Evolutionary conservation across 2,888 invertebrate species (phyloP).

Genomic region (Miltochrista miniata): DNA sequence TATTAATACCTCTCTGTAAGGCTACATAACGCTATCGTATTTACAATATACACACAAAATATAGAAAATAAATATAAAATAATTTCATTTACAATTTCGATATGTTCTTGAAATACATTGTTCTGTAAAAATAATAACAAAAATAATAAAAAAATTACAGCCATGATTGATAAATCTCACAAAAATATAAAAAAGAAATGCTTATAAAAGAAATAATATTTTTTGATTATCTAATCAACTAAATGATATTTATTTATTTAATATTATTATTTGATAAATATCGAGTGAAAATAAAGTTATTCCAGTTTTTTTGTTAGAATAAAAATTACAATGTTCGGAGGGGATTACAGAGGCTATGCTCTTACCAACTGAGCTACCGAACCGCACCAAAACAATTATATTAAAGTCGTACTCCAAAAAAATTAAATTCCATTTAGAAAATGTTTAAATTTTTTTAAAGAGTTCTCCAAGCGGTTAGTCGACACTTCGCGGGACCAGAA

Average conservation of each 20-base stretch:
- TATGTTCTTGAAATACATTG: slow-evolving; percentile 26
- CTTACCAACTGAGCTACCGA: too few species aligned
- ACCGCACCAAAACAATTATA: too few species aligned
- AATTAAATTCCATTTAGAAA: too few species aligned
- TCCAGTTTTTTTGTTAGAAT: not conserved
- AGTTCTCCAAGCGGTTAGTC: too few species aligned
- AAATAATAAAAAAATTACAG: slow-evolving; percentile 46
- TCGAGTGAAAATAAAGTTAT: slow-evolving; percentile 4
- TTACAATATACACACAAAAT: slow-evolving; percentile 48
- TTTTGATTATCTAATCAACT: slow-evolving; percentile 18
- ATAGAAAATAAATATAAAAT: slow-evolving; percentile 39
- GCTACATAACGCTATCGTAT: slow-evolving; percentile 36
- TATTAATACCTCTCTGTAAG: slow-evolving; percentile 25
- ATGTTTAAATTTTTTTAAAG: too few species aligned
- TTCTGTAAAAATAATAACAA: slow-evolving; percentile 16
- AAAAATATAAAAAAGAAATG: slow-evolving; percentile 28
- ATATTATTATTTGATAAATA: slow-evolving; percentile 3
- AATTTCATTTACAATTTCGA: slow-evolving; percentile 37
- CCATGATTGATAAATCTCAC: slow-evolving; percentile 56
- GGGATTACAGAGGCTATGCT: too few species aligned
- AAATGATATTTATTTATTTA: slow-evolving; percentile 22
- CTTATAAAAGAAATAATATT: slow-evolving; percentile 12
- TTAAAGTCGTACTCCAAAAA: too few species aligned
- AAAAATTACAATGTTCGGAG: not conserved
- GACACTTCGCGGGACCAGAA: too few species aligned